These are phyloP conservation scores for Pelochelys cantorii DNA, from an alignment of 2,797 vertebrate genomes.

Conservation along the genomic window DNA sequence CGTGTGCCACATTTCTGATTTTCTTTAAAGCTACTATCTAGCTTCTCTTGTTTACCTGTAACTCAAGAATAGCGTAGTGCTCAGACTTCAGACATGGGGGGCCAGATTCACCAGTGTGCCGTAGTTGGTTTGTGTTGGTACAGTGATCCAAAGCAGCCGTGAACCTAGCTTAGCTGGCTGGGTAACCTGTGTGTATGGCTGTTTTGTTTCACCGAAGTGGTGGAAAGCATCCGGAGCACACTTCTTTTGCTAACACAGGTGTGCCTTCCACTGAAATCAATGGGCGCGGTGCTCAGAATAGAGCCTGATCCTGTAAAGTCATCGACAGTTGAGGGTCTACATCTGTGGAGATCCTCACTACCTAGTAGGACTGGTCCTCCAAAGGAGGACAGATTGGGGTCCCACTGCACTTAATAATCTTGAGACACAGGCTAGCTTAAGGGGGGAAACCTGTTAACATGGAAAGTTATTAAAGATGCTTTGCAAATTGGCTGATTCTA, in stretches of 20 bases:
- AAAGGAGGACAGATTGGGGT: not conserved
- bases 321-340: not conserved
- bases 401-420: not conserved
- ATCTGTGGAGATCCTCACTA: not conserved
- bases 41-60: not conserved
- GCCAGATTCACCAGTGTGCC: accelerated
- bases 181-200: not conserved
- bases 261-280: not conserved
- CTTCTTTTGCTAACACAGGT: not conserved
- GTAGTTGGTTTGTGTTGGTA: not conserved
- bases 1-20: not conserved
- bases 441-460: not conserved
- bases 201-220: not conserved
- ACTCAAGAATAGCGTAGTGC: not conserved
- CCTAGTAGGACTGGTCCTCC: not conserved
- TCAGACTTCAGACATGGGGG: not conserved
- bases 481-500: not conserved
- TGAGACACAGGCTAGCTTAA: not conserved
- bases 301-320: not conserved
- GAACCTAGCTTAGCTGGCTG: not conserved
- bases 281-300: not conserved
- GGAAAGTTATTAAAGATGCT: not conserved
- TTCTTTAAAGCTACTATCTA: accelerated
- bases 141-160: not conserved
- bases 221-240: not conserved